phyloP scores from a whole-genome alignment of 2,797 vertebrate genomes.

The Anguilla pacifica region DNA sequence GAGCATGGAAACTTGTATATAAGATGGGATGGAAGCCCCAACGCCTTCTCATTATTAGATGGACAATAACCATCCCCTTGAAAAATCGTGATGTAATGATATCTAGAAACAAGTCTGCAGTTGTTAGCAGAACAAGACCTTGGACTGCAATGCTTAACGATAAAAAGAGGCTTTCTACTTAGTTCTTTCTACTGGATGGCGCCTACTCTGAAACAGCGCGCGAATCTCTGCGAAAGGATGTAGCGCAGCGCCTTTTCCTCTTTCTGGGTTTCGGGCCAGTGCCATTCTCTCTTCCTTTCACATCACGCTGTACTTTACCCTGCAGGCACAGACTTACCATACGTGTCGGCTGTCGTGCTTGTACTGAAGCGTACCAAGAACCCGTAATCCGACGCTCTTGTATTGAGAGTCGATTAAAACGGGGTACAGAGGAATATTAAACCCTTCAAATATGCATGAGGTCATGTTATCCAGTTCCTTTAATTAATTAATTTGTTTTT shows the following conservation, averaged over 20 bases:
- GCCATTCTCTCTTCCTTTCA: background rate
- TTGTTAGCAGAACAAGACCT: background rate
- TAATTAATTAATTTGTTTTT: slow-evolving; percentile 7
- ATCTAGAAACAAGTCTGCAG: background rate
- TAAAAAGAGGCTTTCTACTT: background rate
- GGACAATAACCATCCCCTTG: background rate
- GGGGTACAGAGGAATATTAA: slow-evolving; percentile 30
- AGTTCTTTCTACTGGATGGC: background rate
- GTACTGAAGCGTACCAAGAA: slow-evolving; percentile 16
- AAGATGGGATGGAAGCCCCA: background rate
- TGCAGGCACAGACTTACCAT: background rate
- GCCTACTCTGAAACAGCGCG: background rate
- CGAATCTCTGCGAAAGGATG: background rate
- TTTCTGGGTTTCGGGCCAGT: background rate
- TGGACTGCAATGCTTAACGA: background rate
- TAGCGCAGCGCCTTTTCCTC: background rate
- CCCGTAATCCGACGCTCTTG: slow-evolving; percentile 32
- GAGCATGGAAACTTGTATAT: background rate
- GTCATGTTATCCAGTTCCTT: background rate
- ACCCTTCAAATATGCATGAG: slow-evolving; percentile 39
- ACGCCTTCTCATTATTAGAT: background rate
- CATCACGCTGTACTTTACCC: background rate
- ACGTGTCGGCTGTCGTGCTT: slow-evolving; percentile 2
- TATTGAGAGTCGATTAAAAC: slow-evolving; percentile 29
- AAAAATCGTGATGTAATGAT: background rate